Evolutionary conservation across 2,113 vertebrate genomes (phyloP).

Genomic region (Salvelinus sp.): DNA sequence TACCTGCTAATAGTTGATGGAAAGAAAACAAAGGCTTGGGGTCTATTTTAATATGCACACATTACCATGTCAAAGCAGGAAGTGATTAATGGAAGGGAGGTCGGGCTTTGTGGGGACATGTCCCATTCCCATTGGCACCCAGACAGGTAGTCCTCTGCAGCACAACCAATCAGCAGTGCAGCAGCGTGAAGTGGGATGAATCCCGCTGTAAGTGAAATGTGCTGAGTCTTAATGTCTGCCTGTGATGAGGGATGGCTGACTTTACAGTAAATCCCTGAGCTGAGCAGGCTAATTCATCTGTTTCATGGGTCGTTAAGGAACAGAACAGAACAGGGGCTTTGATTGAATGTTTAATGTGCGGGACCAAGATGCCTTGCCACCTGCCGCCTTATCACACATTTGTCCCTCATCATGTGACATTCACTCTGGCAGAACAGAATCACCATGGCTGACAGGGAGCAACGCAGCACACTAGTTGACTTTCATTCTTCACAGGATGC

Average conservation of each 20-base stretch:
- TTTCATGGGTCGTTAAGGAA: constrained; percentile 46
- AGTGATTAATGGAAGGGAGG: not conserved
- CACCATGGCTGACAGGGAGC: not conserved
- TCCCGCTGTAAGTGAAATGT: constrained; percentile 10
- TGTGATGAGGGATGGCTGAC: constrained; percentile 18
- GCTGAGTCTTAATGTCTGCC: constrained; percentile 32
- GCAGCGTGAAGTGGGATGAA: not conserved
- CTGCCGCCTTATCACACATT: constrained; percentile 8
- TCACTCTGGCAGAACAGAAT: too few species aligned
- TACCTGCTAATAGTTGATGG: not conserved
- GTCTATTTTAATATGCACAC: not conserved
- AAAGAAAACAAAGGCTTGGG: not conserved
- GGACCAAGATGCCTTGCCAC: constrained; percentile 18
- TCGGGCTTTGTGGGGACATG: not conserved
- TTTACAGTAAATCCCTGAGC: constrained; percentile 29
- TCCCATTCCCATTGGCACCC: not conserved
- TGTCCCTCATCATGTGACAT: too few species aligned
- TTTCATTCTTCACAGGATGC: not conserved
- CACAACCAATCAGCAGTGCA: not conserved
- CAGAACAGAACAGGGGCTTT: constrained; percentile 12
- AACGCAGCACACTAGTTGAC: not conserved
- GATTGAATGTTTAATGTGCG: constrained; percentile 44
- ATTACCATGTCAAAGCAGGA: constrained; percentile 1
- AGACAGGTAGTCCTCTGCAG: not conserved
- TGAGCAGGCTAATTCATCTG: constrained; percentile 44